Percentiles rank a stretch among this genome's conserved stretches.
These are phyloP conservation scores for Samia ricini DNA, from an alignment of 1,140 invertebrate species.

Conservation along the genomic window DNA sequence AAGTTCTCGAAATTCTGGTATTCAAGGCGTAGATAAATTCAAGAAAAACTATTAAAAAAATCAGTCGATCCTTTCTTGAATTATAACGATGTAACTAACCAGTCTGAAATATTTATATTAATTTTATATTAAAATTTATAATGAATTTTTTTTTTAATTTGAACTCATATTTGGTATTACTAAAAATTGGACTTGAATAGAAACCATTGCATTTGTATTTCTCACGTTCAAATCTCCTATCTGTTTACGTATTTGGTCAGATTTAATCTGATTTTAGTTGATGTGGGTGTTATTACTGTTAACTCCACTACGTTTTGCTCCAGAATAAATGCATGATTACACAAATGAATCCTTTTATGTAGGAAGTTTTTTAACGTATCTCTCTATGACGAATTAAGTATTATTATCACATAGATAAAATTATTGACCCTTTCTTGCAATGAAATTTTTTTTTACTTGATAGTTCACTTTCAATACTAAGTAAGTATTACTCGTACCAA, in stretches of 20 bases:
- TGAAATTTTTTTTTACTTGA: background rate
- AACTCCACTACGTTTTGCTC: background rate
- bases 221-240: conserved; percentile 15
- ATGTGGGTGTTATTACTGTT: conserved; percentile 11
- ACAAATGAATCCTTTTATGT: conserved; percentile 9
- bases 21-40: too few relatives aligned
- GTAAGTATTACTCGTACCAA: too few relatives aligned
- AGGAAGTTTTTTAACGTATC: background rate
- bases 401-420: background rate
- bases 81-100: too few relatives aligned
- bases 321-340: conserved; percentile 5
- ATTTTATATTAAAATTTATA: too few relatives aligned
- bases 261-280: conserved; percentile 10
- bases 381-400: background rate
- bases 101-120: too few relatives aligned
- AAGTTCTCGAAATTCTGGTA: too few relatives aligned
- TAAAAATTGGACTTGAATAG: background rate
- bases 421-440: background rate
- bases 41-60: too few relatives aligned
- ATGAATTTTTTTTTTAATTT: background rate
- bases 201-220: conserved; percentile 19
- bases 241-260: conserved; percentile 16
- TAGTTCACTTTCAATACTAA: too few relatives aligned
- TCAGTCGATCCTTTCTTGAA: too few relatives aligned
- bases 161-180: background rate